These are phyloP conservation scores for Odocoileus virginianus DNA, from an alignment of 2,113 vertebrate species.

Conservation along the genomic window DNA sequence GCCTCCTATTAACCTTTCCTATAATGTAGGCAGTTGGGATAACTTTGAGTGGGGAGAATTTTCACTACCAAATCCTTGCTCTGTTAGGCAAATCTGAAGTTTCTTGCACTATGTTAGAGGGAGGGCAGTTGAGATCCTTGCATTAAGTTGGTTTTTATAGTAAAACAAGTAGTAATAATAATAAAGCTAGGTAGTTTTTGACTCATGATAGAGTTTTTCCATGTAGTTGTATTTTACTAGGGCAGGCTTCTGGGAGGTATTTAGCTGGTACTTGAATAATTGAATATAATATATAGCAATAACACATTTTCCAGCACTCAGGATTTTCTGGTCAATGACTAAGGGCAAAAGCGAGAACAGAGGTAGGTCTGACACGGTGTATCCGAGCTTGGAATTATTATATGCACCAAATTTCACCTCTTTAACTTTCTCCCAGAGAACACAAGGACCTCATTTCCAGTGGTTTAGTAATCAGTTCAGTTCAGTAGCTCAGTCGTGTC, in stretches of 20 bases:
- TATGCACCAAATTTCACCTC: neutral
- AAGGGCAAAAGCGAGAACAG: neutral
- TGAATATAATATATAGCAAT: neutral
- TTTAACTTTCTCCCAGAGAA: neutral
- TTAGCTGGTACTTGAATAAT: slow-evolving; percentile 4
- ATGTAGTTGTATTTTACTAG: neutral
- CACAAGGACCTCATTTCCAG: neutral
- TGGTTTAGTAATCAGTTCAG: neutral
- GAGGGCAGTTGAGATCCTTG: neutral
- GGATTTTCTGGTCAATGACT: neutral
- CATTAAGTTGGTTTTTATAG: neutral
- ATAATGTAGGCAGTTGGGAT: neutral
- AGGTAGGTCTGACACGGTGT: neutral
- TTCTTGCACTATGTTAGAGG: neutral
- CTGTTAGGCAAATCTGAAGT: neutral
- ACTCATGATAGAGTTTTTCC: neutral
- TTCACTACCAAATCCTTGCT: neutral
- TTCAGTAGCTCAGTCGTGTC: neutral
- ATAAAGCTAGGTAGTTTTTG: neutral
- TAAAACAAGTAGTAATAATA: neutral
- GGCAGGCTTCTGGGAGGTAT: neutral
- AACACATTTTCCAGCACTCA: neutral
- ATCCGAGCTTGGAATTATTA: neutral
- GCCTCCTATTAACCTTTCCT: neutral
- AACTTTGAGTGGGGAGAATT: neutral